Conservation (phyloP, 2,888 invertebrate genomes). For the Pediacus dermestoides region DNA sequence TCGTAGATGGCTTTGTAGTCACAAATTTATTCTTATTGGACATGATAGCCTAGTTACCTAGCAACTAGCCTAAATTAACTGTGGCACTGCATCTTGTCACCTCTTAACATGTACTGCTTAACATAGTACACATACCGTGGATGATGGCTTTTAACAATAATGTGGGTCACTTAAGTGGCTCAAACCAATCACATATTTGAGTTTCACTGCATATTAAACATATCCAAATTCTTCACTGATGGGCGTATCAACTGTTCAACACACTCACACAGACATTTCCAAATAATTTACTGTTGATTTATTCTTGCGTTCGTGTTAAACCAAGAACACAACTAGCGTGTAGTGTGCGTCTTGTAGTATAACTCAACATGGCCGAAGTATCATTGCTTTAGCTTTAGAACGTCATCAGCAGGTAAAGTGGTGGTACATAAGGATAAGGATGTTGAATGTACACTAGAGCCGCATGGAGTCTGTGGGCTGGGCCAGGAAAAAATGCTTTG, state of each 20-base stretch:
- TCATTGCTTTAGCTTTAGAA: constrained; percentile 28
- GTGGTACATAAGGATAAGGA: constrained; percentile 8
- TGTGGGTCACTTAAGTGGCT: constrained; percentile 46
- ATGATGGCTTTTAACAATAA: constrained; percentile 43
- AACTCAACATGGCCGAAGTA: constrained; percentile 32
- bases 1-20: constrained; percentile 39
- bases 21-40: constrained; percentile 50
- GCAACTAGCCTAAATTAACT: constrained; percentile 15
- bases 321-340: too few species aligned
- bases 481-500: too few species aligned
- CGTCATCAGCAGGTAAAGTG: constrained; percentile 30
- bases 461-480: constrained; percentile 6
- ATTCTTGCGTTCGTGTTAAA: too few species aligned
- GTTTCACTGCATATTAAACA: constrained; percentile 23
- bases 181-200: constrained; percentile 36
- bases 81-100: constrained; percentile 27
- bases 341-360: too few species aligned
- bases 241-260: too few species aligned
- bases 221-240: too few species aligned
- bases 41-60: constrained; percentile 39
- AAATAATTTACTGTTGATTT: too few species aligned
- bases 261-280: too few species aligned
- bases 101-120: constrained; percentile 31
- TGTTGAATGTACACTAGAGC: constrained; percentile 8
- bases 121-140: constrained; percentile 28